phyloP scores from a whole-genome alignment of 2,888 invertebrate genomes.

The Noctua comes region DNA sequence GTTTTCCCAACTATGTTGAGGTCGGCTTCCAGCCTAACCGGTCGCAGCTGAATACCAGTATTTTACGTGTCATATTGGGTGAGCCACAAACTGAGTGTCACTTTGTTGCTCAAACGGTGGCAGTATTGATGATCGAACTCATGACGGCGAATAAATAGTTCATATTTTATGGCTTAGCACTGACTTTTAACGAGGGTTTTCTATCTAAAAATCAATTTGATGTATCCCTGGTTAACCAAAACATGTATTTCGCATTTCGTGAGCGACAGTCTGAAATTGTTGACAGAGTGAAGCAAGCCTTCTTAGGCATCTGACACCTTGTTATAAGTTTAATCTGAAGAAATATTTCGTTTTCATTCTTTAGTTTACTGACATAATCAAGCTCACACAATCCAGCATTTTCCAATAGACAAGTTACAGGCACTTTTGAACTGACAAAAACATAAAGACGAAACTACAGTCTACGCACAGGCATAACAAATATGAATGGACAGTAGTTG shows the following conservation, averaged over 20 bases:
- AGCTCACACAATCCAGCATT: no score
- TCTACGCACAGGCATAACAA: not conserved
- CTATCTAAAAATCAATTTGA: not conserved
- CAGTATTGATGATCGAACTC: not conserved
- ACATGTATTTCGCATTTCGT: no score
- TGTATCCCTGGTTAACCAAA: not conserved
- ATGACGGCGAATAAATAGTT: not conserved
- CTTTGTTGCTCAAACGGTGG: not conserved
- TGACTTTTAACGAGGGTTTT: not conserved
- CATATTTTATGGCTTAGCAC: not conserved
- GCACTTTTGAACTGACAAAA: no score
- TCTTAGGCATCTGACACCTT: no score
- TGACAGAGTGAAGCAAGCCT: no score
- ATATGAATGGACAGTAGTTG: not conserved
- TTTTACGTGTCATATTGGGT: not conserved
- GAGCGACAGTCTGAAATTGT: no score
- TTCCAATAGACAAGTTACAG: no score
- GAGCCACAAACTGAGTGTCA: not conserved
- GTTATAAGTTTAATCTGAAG: no score
- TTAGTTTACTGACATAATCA: no score
- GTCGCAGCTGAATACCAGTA: not conserved
- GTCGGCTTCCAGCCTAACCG: not conserved
- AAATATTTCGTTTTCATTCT: no score
- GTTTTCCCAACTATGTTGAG: not conserved
- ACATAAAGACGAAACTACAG: no score